A percentile compares a stretch with the other conserved stretches of the same genome.
These are phyloP conservation scores for Ernsta delagoae DNA, from an alignment of 2,888 invertebrate species.

Conservation along the genomic window DNA sequence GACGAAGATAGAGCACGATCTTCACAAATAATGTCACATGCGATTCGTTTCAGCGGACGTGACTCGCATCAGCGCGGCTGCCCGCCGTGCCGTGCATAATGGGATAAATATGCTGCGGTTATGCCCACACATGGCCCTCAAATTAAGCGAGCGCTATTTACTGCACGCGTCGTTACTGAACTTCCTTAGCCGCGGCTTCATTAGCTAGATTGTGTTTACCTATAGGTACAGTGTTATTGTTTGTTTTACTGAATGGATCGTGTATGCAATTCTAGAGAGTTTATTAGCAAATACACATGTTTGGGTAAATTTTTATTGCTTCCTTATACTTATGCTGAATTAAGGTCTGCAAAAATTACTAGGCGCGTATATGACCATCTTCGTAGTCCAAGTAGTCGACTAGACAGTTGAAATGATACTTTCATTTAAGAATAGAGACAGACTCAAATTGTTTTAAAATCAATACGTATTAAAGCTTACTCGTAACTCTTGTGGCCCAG, in stretches of 20 bases:
- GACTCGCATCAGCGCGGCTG: slow-evolving; percentile 80
- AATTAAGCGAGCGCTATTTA: slow-evolving; percentile 81
- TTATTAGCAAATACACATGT: neutral
- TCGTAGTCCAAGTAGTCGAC: too few relatives aligned
- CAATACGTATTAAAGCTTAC: too few relatives aligned
- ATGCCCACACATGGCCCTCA: slow-evolving; percentile 81
- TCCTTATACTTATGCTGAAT: too few relatives aligned
- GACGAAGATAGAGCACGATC: slow-evolving; percentile 86
- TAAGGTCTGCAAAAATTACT: too few relatives aligned
- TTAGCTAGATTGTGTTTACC: slow-evolving; percentile 71
- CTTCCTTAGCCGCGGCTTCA: slow-evolving; percentile 70
- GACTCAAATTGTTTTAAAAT: neutral
- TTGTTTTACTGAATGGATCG: slow-evolving; percentile 59
- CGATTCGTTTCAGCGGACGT: slow-evolving; percentile 84
- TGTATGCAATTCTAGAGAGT: slow-evolving; percentile 44
- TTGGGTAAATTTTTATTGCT: too few relatives aligned
- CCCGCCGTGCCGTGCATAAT: slow-evolving; percentile 74
- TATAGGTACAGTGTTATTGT: slow-evolving; percentile 44
- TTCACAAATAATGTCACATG: slow-evolving; percentile 86
- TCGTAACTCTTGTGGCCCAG: neutral
- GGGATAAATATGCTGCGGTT: slow-evolving; percentile 84
- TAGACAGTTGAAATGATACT: too few relatives aligned
- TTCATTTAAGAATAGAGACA: too few relatives aligned
- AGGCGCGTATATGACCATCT: too few relatives aligned
- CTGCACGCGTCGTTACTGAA: slow-evolving; percentile 72